A percentile compares a stretch with the other conserved stretches of the same genome.
Conservation (phyloP, 1,140 invertebrate genomes). For the Heterodera schachtii region DNA sequence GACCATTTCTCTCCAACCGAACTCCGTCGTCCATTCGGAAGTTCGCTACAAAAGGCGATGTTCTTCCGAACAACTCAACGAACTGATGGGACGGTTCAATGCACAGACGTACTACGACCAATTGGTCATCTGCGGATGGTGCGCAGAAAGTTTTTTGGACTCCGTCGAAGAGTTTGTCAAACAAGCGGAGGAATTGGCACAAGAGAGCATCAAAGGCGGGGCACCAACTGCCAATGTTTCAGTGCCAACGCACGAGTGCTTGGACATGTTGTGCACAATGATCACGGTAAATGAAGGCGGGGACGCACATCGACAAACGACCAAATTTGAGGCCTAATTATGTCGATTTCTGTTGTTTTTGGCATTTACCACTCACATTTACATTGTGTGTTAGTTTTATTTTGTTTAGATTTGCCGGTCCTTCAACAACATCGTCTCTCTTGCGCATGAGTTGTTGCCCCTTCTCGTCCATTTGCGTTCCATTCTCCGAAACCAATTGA, state of each 20-base stretch:
- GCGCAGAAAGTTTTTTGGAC: constrained; percentile 48
- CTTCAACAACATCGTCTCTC: constrained; percentile 2
- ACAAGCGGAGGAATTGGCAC: constrained; percentile 6
- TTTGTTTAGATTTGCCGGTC: constrained; percentile 6
- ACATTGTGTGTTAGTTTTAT: too few relatives aligned
- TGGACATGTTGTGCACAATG: constrained; percentile 49
- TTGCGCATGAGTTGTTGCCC: constrained; percentile 33
- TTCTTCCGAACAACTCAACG: constrained; percentile 32
- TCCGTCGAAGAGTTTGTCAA: constrained; percentile 41
- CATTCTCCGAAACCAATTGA: constrained; percentile 36
- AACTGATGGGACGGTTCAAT: constrained; percentile 34
- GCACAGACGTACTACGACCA: constrained; percentile 51
- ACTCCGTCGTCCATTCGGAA: constrained; percentile 38
- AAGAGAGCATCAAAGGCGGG: not conserved
- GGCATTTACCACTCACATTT: too few relatives aligned
- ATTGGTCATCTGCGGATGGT: constrained; percentile 47
- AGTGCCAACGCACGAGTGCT: constrained; percentile 41
- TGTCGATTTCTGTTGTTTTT: too few relatives aligned
- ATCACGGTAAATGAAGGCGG: not conserved
- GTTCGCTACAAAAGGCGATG: constrained; percentile 45
- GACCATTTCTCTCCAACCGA: not conserved
- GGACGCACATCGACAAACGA: too few relatives aligned
- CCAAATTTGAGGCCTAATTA: too few relatives aligned
- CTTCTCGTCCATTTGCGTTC: constrained; percentile 37
- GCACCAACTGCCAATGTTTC: constrained; percentile 17